These are phyloP conservation scores for Globia sparganii DNA, from an alignment of 2,888 invertebrate genomes.

Conservation along the genomic window DNA sequence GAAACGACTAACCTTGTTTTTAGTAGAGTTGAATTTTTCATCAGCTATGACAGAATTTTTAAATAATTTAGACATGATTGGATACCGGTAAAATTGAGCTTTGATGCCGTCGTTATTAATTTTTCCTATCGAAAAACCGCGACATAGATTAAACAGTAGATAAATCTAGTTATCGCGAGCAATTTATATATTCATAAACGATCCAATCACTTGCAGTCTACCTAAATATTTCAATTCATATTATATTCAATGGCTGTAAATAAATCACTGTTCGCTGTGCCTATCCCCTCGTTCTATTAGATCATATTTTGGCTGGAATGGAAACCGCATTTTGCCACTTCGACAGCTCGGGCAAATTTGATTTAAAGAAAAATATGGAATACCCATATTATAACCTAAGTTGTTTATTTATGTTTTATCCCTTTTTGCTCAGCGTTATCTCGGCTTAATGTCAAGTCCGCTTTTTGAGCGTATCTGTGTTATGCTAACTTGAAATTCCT, in stretches of 20 bases:
- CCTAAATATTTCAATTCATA: conserved; percentile 22
- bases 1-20: not conserved
- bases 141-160: conserved; percentile 7
- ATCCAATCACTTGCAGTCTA: conserved; percentile 18
- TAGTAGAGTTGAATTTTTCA: not conserved
- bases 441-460: conserved; percentile 1
- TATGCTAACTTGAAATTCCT: not conserved
- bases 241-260: conserved; percentile 33
- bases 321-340: conserved; percentile 37
- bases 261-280: conserved; percentile 25
- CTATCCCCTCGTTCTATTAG: conserved; percentile 25
- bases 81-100: conserved; percentile 27
- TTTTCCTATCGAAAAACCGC: conserved; percentile 30
- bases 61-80: conserved; percentile 40
- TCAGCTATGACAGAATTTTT: conserved; percentile 8
- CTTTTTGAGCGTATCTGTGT: conserved; percentile 14
- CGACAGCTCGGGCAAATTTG: conserved; percentile 32
- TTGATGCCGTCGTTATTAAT: conserved; percentile 24
- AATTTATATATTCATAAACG: conserved; percentile 23
- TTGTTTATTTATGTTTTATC: conserved; percentile 33
- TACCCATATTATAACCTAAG: conserved; percentile 18
- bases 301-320: conserved; percentile 34
- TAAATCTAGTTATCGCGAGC: not conserved
- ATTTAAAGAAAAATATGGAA: conserved; percentile 47
- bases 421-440: conserved; percentile 16